Evolutionary conservation across 2,797 vertebrate genomes (phyloP).

Genomic region (Tinamus major): DNA sequence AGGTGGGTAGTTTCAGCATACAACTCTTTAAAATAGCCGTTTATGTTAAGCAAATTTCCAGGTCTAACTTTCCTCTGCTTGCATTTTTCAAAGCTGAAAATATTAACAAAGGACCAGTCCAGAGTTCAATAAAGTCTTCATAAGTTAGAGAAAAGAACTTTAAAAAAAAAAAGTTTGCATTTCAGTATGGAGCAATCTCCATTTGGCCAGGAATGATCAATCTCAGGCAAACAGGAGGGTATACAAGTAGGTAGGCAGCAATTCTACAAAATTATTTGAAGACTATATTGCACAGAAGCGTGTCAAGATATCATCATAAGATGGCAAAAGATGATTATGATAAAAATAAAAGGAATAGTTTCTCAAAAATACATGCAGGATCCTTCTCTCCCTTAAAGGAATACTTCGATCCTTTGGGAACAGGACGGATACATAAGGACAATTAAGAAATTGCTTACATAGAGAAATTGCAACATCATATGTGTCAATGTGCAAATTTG

Average conservation of each 20-base stretch:
- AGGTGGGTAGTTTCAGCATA: background rate
- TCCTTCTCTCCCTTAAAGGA: background rate
- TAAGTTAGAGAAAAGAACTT: background rate
- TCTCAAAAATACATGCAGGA: background rate
- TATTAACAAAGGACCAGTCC: background rate
- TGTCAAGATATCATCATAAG: too few species aligned
- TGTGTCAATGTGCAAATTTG: background rate
- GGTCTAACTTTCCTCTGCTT: background rate
- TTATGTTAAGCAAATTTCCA: background rate
- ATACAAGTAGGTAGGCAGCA: background rate
- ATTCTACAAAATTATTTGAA: background rate
- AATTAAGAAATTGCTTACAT: background rate
- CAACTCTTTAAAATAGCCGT: background rate
- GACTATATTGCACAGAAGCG: background rate
- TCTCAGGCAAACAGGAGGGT: too few species aligned
- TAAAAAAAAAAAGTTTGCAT: background rate
- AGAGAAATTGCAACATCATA: background rate
- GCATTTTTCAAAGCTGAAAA: background rate
- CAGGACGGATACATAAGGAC: background rate
- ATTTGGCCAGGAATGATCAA: background rate
- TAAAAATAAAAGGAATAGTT: background rate
- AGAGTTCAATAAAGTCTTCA: background rate
- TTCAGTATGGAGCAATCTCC: background rate
- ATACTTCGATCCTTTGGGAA: background rate
- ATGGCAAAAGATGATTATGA: background rate